Conservation (phyloP, 1,140 invertebrate species). For the Microvelia longipes region DNA sequence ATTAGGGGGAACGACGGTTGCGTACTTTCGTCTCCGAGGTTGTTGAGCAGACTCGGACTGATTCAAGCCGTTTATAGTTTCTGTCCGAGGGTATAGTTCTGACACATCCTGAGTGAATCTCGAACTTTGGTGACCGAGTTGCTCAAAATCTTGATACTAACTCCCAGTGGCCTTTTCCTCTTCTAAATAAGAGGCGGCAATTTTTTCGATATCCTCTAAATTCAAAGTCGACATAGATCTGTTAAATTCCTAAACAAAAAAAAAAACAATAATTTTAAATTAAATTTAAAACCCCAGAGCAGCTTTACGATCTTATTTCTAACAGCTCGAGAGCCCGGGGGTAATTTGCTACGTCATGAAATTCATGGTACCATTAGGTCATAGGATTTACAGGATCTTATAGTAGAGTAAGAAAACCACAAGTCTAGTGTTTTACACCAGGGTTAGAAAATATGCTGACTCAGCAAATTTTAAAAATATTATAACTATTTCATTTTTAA, state of each 20-base stretch:
- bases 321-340: too few species aligned
- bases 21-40: neutral
- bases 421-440: too few species aligned
- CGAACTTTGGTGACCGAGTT: too few species aligned
- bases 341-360: too few species aligned
- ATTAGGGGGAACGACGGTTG: neutral
- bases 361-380: too few species aligned
- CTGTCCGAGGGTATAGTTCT: too few species aligned
- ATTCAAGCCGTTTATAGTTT: neutral
- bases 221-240: conserved; percentile 18
- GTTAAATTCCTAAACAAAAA: conserved; percentile 20
- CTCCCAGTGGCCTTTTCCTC: conserved; percentile 14
- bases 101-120: too few species aligned
- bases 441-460: too few species aligned
- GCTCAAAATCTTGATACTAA: neutral
- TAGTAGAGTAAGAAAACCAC: too few species aligned
- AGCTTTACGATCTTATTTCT: too few species aligned
- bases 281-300: too few species aligned
- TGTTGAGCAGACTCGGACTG: neutral
- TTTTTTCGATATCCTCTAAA: conserved; percentile 22
- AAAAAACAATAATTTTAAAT: neutral
- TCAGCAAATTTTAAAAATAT: neutral
- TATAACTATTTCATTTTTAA: neutral
- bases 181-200: conserved; percentile 17
- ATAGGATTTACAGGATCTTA: too few species aligned